Evolutionary conservation across 2,888 invertebrate genomes (phyloP).

Genomic region (Zeuzera pyrina): DNA sequence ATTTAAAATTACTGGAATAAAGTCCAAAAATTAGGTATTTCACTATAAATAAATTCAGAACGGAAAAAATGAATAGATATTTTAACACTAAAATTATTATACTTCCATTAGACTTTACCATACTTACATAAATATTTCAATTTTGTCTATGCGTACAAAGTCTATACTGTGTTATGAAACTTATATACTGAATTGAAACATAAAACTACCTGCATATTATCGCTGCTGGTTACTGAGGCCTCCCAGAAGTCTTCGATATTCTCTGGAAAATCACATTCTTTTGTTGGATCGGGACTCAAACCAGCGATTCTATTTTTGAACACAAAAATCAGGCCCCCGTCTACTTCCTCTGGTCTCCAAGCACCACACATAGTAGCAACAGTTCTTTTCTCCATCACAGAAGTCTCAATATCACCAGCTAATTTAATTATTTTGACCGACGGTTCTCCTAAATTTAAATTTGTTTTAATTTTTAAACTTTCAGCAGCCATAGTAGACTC

Average conservation of each 20-base stretch:
- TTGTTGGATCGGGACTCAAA: conserved; percentile 55
- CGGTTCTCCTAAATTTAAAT: conserved; percentile 26
- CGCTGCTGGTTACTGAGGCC: conserved; percentile 28
- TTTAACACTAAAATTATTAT: too few species aligned
- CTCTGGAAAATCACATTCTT: conserved; percentile 57
- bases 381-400: conserved; percentile 32
- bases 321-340: conserved; percentile 59
- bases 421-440: conserved; percentile 48
- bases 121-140: too few species aligned
- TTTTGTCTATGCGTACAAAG: too few species aligned
- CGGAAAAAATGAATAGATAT: too few species aligned
- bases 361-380: conserved; percentile 67
- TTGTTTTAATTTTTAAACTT: conserved; percentile 29
- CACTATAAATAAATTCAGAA: too few species aligned
- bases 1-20: too few species aligned
- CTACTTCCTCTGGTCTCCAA: conserved; percentile 61
- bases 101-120: too few species aligned
- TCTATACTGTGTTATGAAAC: too few species aligned
- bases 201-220: conserved; percentile 40
- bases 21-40: too few species aligned
- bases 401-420: conserved; percentile 14
- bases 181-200: background rate
- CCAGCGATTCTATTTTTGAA: conserved; percentile 46
- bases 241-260: conserved; percentile 66
- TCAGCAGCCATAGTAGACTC: conserved; percentile 34